phyloP scores from a whole-genome alignment of 1,140 invertebrate species.

The Lucilia sericata region DNA sequence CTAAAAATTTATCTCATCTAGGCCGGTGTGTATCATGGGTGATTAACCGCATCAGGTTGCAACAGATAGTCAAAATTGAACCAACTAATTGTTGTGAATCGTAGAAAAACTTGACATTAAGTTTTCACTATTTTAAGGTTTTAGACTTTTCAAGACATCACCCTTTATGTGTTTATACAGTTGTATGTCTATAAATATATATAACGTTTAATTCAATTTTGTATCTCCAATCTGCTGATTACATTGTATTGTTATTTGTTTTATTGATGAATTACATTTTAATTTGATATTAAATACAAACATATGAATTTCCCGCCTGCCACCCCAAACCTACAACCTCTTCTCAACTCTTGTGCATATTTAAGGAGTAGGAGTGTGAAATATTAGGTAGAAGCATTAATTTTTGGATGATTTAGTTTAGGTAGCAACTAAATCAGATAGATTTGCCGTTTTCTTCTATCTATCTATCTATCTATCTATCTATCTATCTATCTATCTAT shows the following conservation, averaged over 20 bases:
- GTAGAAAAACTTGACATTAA: too few relatives aligned
- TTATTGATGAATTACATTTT: slow-evolving; percentile 44
- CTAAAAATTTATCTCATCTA: too few relatives aligned
- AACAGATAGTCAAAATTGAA: too few relatives aligned
- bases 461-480: too few relatives aligned
- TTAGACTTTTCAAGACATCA: too few relatives aligned
- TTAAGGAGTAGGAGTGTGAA: not conserved
- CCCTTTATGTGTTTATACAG: not conserved
- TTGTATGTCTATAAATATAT: not conserved
- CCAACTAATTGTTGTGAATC: too few relatives aligned
- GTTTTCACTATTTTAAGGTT: too few relatives aligned
- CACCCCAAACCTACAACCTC: not conserved
- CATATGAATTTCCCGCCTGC: not conserved
- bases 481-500: too few relatives aligned
- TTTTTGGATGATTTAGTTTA: not conserved
- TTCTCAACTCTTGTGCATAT: not conserved
- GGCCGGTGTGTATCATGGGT: too few relatives aligned
- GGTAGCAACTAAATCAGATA: too few relatives aligned
- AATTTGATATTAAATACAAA: slow-evolving; percentile 35
- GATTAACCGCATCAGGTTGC: too few relatives aligned
- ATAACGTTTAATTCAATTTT: slow-evolving; percentile 43
- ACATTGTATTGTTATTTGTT: slow-evolving; percentile 44
- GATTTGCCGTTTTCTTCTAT: too few relatives aligned
- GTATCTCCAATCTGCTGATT: slow-evolving; percentile 41
- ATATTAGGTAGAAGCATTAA: not conserved